Evolutionary conservation across 2,888 invertebrate genomes (phyloP), one percentile per base, ranked within the genome.

Genomic region (Hirtodrosophila histrioides): DNA sequence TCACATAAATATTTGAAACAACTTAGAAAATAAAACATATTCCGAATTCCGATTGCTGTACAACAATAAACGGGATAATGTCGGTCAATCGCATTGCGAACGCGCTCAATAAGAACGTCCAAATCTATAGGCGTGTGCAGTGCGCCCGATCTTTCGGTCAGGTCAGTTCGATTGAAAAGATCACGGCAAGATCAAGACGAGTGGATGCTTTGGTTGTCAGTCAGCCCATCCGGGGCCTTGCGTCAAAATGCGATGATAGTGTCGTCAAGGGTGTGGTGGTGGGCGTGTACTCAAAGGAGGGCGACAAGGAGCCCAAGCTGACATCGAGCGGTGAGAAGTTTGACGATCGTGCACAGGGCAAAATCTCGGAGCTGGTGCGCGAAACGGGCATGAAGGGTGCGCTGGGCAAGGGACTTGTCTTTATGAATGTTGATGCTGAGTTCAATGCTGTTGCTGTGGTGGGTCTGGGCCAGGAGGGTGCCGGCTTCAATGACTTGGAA

Each of bases 371-470:
- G 65, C 88, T 92, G 65, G 90, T 93, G 57, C 87, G 92, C 44
- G 91, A 93, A 91, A 92, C 73, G 0, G 72, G 58, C 9, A 71
- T 91, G 17, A 71, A 53, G 3, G 92, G 92, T 0, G 62, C 69
- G 0, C 70, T 92, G 29, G 91, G 90, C 39, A 83, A 80, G 50
- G 90, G 90, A 0, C 85, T 78, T 69, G 90, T 94, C 3, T 94
- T 94, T 72, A 94, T 93, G 88, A 94, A 93, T 71, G 89, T 94
- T 43, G 93, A 94, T 72, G 86, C 91, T 3, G 93, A 94, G 53
- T 94, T 92, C 78, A 92, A 92, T 76, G 92, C 93, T 3, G 92
- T 96, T 0, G 94, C 95, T 4, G 93, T 96, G 4, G 94, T 95
- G 60, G 94, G 95, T 17, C 90, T 96, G 8, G 96, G 96, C 0